phyloP scores from a whole-genome alignment of 2,113 vertebrate genomes.

The Gnathonemus echidnorhynchus region DNA sequence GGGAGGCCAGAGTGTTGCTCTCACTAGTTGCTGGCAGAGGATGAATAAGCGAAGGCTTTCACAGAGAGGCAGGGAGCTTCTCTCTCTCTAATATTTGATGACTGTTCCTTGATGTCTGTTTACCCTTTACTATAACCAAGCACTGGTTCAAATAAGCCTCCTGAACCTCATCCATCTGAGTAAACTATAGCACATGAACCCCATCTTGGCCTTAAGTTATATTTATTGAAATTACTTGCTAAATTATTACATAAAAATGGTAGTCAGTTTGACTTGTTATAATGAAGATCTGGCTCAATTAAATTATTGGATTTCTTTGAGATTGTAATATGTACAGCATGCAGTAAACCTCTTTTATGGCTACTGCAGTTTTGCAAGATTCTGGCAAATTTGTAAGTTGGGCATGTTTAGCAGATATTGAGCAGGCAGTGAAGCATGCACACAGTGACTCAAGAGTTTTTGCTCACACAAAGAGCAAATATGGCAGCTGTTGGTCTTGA shows the following conservation, averaged over 20 bases:
- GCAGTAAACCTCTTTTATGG: background rate
- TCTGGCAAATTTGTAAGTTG: background rate
- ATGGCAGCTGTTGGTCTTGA: background rate
- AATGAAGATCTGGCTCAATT: background rate
- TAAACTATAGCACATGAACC: background rate
- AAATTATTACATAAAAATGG: background rate
- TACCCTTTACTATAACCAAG: background rate
- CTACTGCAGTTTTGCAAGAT: background rate
- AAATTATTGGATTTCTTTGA: background rate
- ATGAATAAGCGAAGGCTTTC: conserved; percentile 9
- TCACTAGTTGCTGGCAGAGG: conserved; percentile 8
- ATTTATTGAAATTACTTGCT: background rate
- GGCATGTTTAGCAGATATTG: background rate
- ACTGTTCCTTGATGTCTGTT: background rate
- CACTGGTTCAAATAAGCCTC: background rate
- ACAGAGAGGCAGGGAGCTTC: background rate
- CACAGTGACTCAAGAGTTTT: background rate
- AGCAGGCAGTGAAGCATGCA: background rate
- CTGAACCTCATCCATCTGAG: background rate
- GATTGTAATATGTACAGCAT: background rate
- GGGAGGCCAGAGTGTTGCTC: background rate
- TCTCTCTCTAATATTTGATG: background rate
- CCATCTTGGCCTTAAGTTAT: background rate
- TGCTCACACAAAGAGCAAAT: background rate
- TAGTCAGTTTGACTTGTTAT: background rate